phyloP scores from a whole-genome alignment of 2,113 vertebrate species.

The Micronycteris hirsuta region DNA sequence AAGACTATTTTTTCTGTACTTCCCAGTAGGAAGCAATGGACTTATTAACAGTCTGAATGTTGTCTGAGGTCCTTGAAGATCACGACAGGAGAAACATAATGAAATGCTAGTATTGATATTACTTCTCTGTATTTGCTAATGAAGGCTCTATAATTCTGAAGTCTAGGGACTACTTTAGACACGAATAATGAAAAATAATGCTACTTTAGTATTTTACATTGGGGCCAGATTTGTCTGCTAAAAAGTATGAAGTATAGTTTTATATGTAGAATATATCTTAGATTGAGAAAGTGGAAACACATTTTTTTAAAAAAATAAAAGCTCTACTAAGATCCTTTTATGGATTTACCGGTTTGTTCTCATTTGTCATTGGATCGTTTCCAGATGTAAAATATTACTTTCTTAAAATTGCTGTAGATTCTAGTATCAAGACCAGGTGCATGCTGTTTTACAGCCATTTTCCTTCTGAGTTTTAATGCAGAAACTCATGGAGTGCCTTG shows the following conservation, averaged over 20 bases:
- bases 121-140: conserved; percentile 24
- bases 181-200: conserved; percentile 4
- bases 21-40: background rate
- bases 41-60: conserved; percentile 37
- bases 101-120: background rate
- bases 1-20: background rate
- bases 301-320: conserved; percentile 21
- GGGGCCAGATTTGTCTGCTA: conserved; percentile 26
- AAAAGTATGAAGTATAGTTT: background rate
- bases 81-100: background rate
- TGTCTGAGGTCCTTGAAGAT: conserved; percentile 25
- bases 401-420: conserved; percentile 45
- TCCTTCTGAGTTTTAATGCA: conserved; percentile 59
- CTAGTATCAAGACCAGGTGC: conserved; percentile 65
- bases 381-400: conserved; percentile 57
- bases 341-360: conserved; percentile 68
- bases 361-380: conserved; percentile 58
- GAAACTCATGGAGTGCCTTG: conserved; percentile 62
- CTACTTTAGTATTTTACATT: conserved; percentile 30
- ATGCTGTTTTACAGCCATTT: conserved; percentile 50
- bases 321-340: conserved; percentile 55
- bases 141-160: background rate
- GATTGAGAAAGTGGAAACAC: conserved; percentile 30
- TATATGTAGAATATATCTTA: conserved; percentile 38
- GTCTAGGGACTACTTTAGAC: conserved; percentile 10